Conservation (phyloP, 92 coral and sea anemone species). For the Micromussa lordhowensis region DNA sequence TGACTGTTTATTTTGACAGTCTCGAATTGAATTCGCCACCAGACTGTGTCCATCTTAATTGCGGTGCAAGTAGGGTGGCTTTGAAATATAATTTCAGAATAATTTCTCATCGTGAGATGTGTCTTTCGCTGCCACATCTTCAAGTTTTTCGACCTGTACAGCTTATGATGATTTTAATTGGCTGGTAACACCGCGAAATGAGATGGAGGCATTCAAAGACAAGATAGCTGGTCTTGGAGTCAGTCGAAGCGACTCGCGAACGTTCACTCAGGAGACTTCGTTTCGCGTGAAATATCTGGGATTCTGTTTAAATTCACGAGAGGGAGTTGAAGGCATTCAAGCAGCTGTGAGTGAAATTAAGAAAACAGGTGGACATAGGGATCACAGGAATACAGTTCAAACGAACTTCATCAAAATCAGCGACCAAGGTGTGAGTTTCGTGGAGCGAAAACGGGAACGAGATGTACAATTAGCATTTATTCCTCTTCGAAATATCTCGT, state of each 20-base stretch:
- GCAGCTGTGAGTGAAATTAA: constrained; percentile 50
- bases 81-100: background rate
- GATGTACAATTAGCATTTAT: constrained; percentile 32
- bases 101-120: background rate
- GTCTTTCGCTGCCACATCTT: background rate
- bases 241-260: constrained; percentile 46
- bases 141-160: background rate
- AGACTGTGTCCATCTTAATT: background rate
- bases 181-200: background rate
- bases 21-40: background rate
- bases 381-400: constrained; percentile 41
- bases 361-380: constrained; percentile 33
- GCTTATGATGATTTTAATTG: background rate
- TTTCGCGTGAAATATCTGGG: constrained; percentile 77
- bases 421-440: constrained; percentile 50
- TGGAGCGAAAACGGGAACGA: constrained; percentile 47
- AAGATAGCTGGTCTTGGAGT: constrained; percentile 37
- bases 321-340: constrained; percentile 61
- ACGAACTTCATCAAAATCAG: constrained; percentile 56
- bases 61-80: background rate
- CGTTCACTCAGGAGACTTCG: constrained; percentile 39
- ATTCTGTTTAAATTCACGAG: constrained; percentile 38
- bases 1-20: background rate
- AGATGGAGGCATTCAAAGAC: constrained; percentile 35
- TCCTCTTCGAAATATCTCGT: constrained; percentile 80